A percentile compares a stretch with the other conserved stretches of the same genome.
phyloP scores from a whole-genome alignment of 2,113 vertebrate genomes.

The Bostrychus sinensis region DNA sequence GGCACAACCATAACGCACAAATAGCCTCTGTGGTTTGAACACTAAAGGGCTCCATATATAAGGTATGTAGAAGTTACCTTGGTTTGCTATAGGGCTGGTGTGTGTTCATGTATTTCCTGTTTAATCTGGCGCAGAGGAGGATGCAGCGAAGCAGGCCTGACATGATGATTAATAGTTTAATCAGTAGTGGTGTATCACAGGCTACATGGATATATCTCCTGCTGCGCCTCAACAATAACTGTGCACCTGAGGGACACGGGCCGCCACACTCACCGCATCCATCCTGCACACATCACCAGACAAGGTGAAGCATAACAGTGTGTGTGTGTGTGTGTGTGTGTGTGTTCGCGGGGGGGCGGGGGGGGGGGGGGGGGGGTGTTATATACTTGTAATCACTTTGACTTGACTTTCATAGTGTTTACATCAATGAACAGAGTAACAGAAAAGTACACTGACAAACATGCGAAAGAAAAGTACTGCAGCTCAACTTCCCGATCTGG shows the following conservation, averaged over 20 bases:
- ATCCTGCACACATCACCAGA: background rate
- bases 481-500: no score
- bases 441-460: background rate
- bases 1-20: no score
- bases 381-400: background rate
- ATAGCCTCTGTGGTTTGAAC: background rate
- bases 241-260: conserved; percentile 49
- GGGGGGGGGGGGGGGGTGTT: no score
- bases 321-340: no score
- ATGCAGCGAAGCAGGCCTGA: conserved; percentile 43
- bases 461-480: no score
- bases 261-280: conserved; percentile 34
- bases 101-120: conserved; percentile 28
- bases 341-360: background rate
- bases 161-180: conserved; percentile 71
- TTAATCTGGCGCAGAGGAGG: conserved; percentile 39
- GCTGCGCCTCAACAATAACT: conserved; percentile 39
- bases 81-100: conserved; percentile 10
- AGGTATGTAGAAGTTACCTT: conserved; percentile 32
- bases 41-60: background rate
- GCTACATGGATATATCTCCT: conserved; percentile 46
- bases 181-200: conserved; percentile 58
- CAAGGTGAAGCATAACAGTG: background rate
- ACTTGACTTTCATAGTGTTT: background rate
- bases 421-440: background rate